Base-by-base conservation (phyloP, 2,888 invertebrate species). In the Synanthedon andrenaeformis region DNA sequence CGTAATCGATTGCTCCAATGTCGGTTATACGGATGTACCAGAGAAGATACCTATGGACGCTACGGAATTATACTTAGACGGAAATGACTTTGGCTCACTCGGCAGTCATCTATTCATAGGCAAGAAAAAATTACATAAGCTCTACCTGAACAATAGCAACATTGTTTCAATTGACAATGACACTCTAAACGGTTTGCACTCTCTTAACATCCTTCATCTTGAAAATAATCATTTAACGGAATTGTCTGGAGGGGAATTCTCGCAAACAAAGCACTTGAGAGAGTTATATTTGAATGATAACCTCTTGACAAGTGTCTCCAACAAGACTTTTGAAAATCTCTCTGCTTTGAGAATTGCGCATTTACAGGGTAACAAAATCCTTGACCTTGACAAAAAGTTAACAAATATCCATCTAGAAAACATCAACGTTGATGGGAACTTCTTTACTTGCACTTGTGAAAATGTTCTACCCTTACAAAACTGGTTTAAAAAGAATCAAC, bases 11-110 rank as follows among this genome's bases (percentile, higher is more conserved):
- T 95, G 94, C 70, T 92, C 93, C 56, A 92, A 91, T 70, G 91
- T 91, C 42, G 92, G 91, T 45, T 92, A 92, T 69, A 91, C 90
- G 55, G 89, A 89, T 64, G 90, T 95, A 53, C 94, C 94, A 2
- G 91, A 92, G 57, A 91, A 92, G 67, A 92, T 96, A 63, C 96
- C 96, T 1, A 95, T 96, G 94, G 94, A 95, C 75, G 94, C 95
- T 35, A 95, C 95, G 45, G 94, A 95, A 79, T 91, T 96, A 54
- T 94, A 94, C 76, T 89, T 96, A 56, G 95, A 95, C 74, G 95
- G 94, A 13, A 94, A 95, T 74, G 89, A 92, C 68, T 90, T 96
- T 60, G 90, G 91, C 14, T 89, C 91, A 52, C 88, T 96, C 35
- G 91, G 91, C 55, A 93, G 93, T 74, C 94, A 95, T 79, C 90